Evolutionary conservation across 2,888 invertebrate genomes (phyloP).

Genomic region (Timema podura): DNA sequence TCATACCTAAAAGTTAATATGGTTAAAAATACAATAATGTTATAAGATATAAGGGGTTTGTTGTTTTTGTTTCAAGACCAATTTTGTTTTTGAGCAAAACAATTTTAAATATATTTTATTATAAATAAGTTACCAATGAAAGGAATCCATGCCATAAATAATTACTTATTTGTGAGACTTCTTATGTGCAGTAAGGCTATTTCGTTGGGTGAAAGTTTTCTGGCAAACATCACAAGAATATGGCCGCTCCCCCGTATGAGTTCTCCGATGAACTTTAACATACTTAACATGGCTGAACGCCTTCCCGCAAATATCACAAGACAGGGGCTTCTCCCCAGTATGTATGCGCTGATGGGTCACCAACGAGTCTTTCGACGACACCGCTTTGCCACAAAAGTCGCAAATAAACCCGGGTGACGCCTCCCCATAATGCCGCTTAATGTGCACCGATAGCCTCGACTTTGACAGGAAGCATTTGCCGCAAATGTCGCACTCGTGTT

Average conservation of each 20-base stretch:
- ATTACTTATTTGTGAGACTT: too few relatives aligned
- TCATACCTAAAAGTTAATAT: too few relatives aligned
- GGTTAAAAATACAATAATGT: too few relatives aligned
- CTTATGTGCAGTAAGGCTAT: background rate
- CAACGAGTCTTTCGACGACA: constrained; percentile 49
- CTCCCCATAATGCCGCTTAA: constrained; percentile 39
- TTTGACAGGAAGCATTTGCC: constrained; percentile 45
- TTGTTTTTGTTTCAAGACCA: too few relatives aligned
- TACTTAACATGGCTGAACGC: constrained; percentile 45
- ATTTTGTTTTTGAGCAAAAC: too few relatives aligned
- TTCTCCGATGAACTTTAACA: constrained; percentile 43
- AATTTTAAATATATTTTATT: too few relatives aligned
- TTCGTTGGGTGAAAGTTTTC: constrained; percentile 34
- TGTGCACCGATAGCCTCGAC: constrained; percentile 45
- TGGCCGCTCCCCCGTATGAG: constrained; percentile 47
- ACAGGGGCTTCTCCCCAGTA: constrained; percentile 52
- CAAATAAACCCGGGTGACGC: constrained; percentile 32
- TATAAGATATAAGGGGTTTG: too few relatives aligned
- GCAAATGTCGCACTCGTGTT: constrained; percentile 51
- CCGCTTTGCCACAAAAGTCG: constrained; percentile 38
- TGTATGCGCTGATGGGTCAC: constrained; percentile 58
- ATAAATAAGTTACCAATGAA: too few relatives aligned
- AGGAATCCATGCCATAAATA: too few relatives aligned
- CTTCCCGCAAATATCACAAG: constrained; percentile 48
- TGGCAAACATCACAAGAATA: constrained; percentile 41